Percentiles rank a stretch among this genome's conserved stretches.
These are phyloP conservation scores for Hylaeus anthracinus DNA, from an alignment of 1,140 invertebrate genomes.

Conservation along the genomic window DNA sequence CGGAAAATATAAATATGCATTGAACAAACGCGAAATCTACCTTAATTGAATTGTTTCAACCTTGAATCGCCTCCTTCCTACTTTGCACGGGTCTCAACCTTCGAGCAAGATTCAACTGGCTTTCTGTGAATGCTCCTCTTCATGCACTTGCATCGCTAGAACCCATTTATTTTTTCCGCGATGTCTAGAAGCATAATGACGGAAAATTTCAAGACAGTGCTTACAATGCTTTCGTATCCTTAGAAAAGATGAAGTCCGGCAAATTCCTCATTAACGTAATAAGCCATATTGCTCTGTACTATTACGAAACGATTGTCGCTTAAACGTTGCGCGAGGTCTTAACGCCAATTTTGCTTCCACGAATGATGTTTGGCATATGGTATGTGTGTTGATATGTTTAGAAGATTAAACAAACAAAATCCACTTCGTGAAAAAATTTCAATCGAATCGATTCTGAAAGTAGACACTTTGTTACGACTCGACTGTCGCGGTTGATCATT, in stretches of 20 bases:
- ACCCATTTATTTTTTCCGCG: not conserved
- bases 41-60: slow-evolving; percentile 18
- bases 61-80: too few species aligned
- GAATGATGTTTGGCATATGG: too few species aligned
- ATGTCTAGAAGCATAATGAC: not conserved
- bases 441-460: too few species aligned
- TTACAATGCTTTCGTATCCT: not conserved
- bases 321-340: too few species aligned
- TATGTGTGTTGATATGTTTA: too few species aligned
- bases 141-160: not conserved
- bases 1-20: slow-evolving; percentile 12
- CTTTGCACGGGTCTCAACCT: not conserved
- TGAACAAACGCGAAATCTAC: not conserved
- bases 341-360: too few species aligned
- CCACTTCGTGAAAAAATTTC: too few species aligned
- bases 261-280: not conserved
- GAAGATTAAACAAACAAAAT: too few species aligned
- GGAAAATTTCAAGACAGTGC: not conserved
- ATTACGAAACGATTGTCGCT: too few species aligned
- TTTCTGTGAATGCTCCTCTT: not conserved
- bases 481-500: too few species aligned
- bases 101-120: not conserved
- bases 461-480: too few species aligned
- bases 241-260: not conserved
- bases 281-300: too few species aligned